Evolutionary conservation across 2,113 vertebrate species (phyloP), one percentile per base, ranked within the genome.

Genomic region (Tachysurus vachellii): DNA sequence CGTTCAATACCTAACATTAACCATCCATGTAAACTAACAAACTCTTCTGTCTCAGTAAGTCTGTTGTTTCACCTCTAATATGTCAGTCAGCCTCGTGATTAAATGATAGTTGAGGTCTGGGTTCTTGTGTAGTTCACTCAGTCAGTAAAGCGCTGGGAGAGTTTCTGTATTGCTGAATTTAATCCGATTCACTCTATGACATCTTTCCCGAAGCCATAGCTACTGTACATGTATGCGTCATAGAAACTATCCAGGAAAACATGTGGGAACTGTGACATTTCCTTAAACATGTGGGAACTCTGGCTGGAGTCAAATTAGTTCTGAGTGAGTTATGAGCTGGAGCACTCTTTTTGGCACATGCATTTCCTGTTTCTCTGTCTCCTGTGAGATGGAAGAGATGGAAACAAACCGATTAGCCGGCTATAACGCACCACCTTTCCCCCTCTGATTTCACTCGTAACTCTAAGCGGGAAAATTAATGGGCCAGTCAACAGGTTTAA

Each of bases 401-500:
- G 47, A 31, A 86, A 66, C 36, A 42, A 59, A 81, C 36, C 66
- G 77, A 47, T 87, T 87, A 71, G 79, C 80, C 19, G 4, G 28
- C 54, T 53, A 16, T 75, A 28, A 62, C n/a, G 3, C 85, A 77
- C 79, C 85, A 82, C 84, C 85, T 88, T 90, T 87, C 89, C 87
- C 71, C 28, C 87, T 83, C 86, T 86, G 44, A 66, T 82, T 81
- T 83, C 76, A 64, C 71, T 89, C 54, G 50, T 47, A 82, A 61
- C 75, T 88, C 89, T 84, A 83, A 84, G 70, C 86, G 80, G 50
- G 61, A 93, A 95, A 95, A 96, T 95, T 87, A 96, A 95, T 95
- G 94, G 92, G 91, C 91, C 91, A 94, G 92, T 93, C 94, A 88
- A 89, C 93, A 59, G 86, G 88, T 92, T 93, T 96, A 96, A 96